A percentile compares a stretch with the other conserved stretches of the same genome.
Evolutionary conservation across 2,797 vertebrate genomes (phyloP).

Genomic region (Rallus crepitans): DNA sequence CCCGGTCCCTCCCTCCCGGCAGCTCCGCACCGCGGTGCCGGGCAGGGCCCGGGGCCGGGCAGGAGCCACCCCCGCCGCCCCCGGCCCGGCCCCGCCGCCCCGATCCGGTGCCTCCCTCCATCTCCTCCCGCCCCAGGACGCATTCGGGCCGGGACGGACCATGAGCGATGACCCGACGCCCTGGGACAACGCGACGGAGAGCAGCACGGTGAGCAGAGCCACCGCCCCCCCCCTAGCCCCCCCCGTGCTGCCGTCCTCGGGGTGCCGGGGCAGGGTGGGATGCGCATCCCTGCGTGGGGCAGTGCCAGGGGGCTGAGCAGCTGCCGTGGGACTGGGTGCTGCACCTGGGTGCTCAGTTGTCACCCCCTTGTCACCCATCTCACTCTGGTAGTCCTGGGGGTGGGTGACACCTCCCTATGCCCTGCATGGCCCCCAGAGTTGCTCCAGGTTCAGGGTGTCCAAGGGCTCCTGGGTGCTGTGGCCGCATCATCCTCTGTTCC

Average conservation of each 20-base stretch:
- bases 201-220: constrained; percentile 86
- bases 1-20: constrained; percentile 81
- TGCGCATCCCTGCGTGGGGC: background rate
- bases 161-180: constrained; percentile 92
- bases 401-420: background rate
- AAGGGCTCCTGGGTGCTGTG: background rate
- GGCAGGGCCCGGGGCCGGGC: constrained; percentile 87
- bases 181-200: constrained; percentile 91
- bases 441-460: background rate
- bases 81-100: background rate
- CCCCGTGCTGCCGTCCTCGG: background rate
- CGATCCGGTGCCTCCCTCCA: background rate
- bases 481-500: background rate
- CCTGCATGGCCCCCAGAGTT: background rate
- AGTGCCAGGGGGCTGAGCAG: background rate
- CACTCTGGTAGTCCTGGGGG: background rate
- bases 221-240: background rate
- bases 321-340: background rate
- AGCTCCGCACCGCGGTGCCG: constrained; percentile 91
- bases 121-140: constrained; percentile 69
- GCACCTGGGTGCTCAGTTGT: background rate
- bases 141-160: constrained; percentile 85
- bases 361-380: background rate
- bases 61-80: constrained; percentile 27
- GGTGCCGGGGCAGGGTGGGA: background rate